Evolutionary conservation across 2,113 vertebrate species (phyloP), one percentile per base, ranked within the genome.

Genomic region (Dunckerocampus dactyliophorus): DNA sequence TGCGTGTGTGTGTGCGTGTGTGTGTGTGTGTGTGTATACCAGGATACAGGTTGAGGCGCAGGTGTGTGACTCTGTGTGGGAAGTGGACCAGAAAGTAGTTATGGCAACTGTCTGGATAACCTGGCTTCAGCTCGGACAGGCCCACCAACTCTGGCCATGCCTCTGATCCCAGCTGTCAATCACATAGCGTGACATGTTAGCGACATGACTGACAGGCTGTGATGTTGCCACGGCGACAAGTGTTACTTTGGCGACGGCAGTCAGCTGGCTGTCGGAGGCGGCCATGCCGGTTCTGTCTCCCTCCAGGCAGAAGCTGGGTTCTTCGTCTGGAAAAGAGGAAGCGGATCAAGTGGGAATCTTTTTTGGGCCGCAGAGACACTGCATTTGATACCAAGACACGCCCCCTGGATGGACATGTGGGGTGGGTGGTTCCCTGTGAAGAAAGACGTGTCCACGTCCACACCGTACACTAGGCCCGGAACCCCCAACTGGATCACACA

Each of bases 21-120:
- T 92, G 89, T 12, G 87, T 90, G 77, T 47, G 37, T 54, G 45
- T 31, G n/a, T 63, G 60, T 72, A 7, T 70, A 93, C 93, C 93
- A 72, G 93, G 93, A 73, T 90, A 89, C 54, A 95, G 88, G 82
- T 94, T 95, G 65, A 94, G 87, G 11, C 93, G 87, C n/a, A 95
- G 43, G 51, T 95, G 93, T 22, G 92, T 93, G 79, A 94, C 90
- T 47, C 86, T 88, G 21, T 80, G 56, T 1, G 58, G 79, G 16
- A 75, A 86, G 59, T 34, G 62, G 16, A 91, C 82, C 2, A 51
- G 70, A 63, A 93, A 92, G 74, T 90, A 92, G 73, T 91, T 93
- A 50, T 92, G 91, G 77, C 90, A 88, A 21, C 77, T 80, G 45
- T 91, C 87, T 0, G 81, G 58, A 42, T 84, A 90, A 56, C 90